A percentile compares a stretch with the other conserved stretches of the same genome.
Evolutionary conservation across 2,797 vertebrate species (phyloP).

Genomic region (Hephaestus fuliginosus): DNA sequence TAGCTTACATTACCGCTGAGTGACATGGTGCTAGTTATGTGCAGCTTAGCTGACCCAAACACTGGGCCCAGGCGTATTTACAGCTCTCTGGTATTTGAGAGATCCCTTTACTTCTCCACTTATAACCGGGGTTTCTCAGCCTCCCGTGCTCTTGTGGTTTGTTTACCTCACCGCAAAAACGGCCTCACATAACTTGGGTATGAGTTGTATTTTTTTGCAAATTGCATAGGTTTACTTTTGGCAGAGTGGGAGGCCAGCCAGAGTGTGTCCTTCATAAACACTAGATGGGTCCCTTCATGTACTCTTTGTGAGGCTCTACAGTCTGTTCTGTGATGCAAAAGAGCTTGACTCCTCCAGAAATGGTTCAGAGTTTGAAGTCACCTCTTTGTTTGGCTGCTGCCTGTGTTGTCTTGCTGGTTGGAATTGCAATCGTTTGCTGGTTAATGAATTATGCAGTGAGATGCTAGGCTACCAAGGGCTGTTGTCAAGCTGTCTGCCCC

Average conservation of each 20-base stretch:
- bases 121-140: neutral
- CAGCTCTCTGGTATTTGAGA: constrained; percentile 27
- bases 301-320: neutral
- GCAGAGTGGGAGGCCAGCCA: neutral
- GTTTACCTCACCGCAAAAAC: constrained; percentile 8
- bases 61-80: constrained; percentile 48
- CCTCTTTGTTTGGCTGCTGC: constrained; percentile 53
- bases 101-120: neutral
- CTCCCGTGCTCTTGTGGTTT: neutral
- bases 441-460: constrained; percentile 81
- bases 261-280: constrained; percentile 12
- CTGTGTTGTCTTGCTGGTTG: constrained; percentile 56
- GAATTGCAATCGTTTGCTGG: constrained; percentile 71
- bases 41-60: constrained; percentile 54
- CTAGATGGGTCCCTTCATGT: constrained; percentile 10
- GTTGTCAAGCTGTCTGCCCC: constrained; percentile 69
- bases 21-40: constrained; percentile 58
- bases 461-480: constrained; percentile 65
- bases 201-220: constrained; percentile 17
- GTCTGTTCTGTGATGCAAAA: neutral
- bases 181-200: neutral
- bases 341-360: neutral
- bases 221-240: constrained; percentile 29
- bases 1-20: constrained; percentile 30
- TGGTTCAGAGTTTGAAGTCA: constrained; percentile 28